Evolutionary conservation across 2,888 invertebrate genomes (phyloP).

Genomic region (Agrochola lychnidis): DNA sequence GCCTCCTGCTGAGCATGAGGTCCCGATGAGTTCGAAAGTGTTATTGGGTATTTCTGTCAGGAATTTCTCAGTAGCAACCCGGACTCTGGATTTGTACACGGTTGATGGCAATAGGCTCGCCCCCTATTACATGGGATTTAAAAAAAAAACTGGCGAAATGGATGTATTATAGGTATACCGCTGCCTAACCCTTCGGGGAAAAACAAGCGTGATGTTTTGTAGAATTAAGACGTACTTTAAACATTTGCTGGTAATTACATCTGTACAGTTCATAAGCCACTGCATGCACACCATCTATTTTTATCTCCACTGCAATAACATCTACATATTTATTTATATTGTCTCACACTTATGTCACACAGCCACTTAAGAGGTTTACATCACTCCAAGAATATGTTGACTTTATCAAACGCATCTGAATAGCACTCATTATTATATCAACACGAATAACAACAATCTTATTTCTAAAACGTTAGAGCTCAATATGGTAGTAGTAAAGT

Average conservation of each 20-base stretch:
- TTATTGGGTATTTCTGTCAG: too few relatives aligned
- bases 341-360: slow-evolving; percentile 58
- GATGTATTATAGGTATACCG: too few relatives aligned
- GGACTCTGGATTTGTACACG: too few relatives aligned
- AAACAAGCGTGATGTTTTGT: neutral
- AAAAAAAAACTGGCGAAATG: too few relatives aligned
- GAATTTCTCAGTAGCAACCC: too few relatives aligned
- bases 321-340: slow-evolving; percentile 40
- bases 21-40: too few relatives aligned
- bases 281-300: slow-evolving; percentile 31
- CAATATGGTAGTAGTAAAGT: slow-evolving; percentile 1
- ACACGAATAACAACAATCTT: slow-evolving; percentile 13
- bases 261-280: slow-evolving; percentile 3
- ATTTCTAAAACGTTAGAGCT: slow-evolving; percentile 26
- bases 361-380: slow-evolving; percentile 46
- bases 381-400: slow-evolving; percentile 51
- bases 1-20: too few relatives aligned
- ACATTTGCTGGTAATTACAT: slow-evolving; percentile 9
- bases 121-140: too few relatives aligned
- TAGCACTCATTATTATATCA: slow-evolving; percentile 34
- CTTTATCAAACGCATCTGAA: slow-evolving; percentile 54
- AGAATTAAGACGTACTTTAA: neutral
- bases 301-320: slow-evolving; percentile 42
- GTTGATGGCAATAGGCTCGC: too few relatives aligned
- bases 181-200: neutral